Percentiles rank a stretch among this genome's conserved stretches.
phyloP scores from a whole-genome alignment of 1,140 invertebrate species.

The Ceratina calcarata region DNA sequence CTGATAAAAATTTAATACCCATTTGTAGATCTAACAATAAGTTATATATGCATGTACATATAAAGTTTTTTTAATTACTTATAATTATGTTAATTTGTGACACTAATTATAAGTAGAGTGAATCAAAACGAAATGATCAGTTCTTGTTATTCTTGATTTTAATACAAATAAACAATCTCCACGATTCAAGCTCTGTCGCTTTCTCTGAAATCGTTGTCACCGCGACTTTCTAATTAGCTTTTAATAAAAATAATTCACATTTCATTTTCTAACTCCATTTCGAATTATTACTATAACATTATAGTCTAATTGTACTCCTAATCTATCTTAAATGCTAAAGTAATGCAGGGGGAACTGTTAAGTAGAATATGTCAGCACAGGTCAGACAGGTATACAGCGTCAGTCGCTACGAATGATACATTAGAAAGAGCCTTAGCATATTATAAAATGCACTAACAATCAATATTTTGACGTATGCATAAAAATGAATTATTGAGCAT shows the following conservation, averaged over 20 bases:
- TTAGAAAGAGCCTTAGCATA: background rate
- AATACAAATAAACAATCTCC: background rate
- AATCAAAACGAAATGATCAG: slow-evolving; percentile 40
- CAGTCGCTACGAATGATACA: background rate
- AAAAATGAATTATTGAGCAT: background rate
- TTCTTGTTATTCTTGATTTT: slow-evolving; percentile 28
- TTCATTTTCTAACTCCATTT: no score
- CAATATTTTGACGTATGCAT: background rate
- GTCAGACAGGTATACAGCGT: background rate
- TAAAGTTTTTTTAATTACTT: no score
- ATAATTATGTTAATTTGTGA: no score
- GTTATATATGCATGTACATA: no score
- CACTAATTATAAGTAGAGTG: slow-evolving; percentile 27
- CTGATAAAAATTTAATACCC: no score
- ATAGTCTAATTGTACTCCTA: background rate
- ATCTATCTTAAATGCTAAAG: background rate
- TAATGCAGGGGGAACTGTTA: background rate
- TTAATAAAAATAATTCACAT: no score
- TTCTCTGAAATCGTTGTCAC: background rate
- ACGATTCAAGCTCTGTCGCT: background rate
- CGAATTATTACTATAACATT: no score
- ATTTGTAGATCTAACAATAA: no score
- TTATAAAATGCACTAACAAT: no score
- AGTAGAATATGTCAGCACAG: background rate
- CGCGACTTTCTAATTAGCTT: background rate